phyloP scores from a whole-genome alignment of 1,140 invertebrate species.

The Drosophila sproati region DNA sequence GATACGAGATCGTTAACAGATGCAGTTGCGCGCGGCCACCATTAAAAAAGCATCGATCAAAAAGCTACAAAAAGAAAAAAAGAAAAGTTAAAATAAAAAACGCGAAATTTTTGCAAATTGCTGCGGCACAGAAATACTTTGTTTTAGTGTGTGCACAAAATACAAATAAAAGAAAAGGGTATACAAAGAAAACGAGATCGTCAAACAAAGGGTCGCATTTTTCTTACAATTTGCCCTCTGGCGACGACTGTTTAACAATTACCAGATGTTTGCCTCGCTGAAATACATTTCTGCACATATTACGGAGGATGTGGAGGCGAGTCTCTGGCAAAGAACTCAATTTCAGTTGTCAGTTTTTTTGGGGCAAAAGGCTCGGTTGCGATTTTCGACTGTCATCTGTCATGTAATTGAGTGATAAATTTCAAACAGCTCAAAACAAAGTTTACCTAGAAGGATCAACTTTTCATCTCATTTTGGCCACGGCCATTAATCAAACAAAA shows the following conservation, averaged over 20 bases:
- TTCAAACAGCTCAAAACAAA: conserved; percentile 51
- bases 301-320: conserved; percentile 14
- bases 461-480: conserved; percentile 17
- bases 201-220: conserved; percentile 75
- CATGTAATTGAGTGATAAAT: conserved; percentile 79
- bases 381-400: conserved; percentile 57
- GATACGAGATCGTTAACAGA: conserved; percentile 30
- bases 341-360: conserved; percentile 51
- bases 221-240: conserved; percentile 50
- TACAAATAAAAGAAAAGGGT: conserved; percentile 11
- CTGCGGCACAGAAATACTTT: conserved; percentile 8
- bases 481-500: conserved; percentile 62
- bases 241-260: conserved; percentile 69
- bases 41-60: conserved; percentile 80
- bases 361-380: conserved; percentile 11
- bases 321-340: conserved; percentile 27
- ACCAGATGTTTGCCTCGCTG: conserved; percentile 68
- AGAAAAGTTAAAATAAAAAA: conserved; percentile 9
- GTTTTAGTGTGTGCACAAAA: conserved; percentile 13
- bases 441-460: conserved; percentile 39
- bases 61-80: conserved; percentile 11
- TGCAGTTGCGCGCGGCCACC: conserved; percentile 51
- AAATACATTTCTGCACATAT: conserved; percentile 49
- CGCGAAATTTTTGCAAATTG: conserved; percentile 54
- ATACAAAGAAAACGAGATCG: conserved; percentile 24